phyloP scores from a whole-genome alignment of 1,140 invertebrate species.

The Calliopsis andreniformis region DNA sequence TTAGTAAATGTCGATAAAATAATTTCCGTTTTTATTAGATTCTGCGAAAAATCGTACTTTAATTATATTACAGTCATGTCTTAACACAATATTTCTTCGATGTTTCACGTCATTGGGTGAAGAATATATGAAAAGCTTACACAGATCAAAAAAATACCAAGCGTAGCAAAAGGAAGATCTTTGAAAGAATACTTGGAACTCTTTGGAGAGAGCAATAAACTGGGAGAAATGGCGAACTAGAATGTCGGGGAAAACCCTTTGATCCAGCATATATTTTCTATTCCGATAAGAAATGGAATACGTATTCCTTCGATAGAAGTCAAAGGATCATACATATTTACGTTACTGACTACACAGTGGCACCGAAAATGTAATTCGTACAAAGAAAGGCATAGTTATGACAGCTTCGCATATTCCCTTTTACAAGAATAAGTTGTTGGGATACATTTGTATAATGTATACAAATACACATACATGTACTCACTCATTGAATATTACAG shows the following conservation, averaged over 20 bases:
- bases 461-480: too few species aligned
- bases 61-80: too few species aligned
- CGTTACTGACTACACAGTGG: background rate
- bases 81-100: conserved; percentile 54
- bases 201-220: conserved; percentile 12
- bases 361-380: background rate
- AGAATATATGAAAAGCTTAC: conserved; percentile 19
- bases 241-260: conserved; percentile 26
- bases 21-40: too few species aligned
- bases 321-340: conserved; percentile 25
- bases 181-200: conserved; percentile 43
- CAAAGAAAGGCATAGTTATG: background rate
- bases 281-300: conserved; percentile 15
- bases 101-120: conserved; percentile 36
- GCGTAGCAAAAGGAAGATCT: conserved; percentile 11
- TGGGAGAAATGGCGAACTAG: conserved; percentile 26
- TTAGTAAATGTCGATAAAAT: too few species aligned
- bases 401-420: too few species aligned
- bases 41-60: too few species aligned
- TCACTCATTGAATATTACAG: too few species aligned
- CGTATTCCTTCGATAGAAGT: conserved; percentile 25
- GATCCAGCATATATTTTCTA: conserved; percentile 25
- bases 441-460: too few species aligned
- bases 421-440: too few species aligned
- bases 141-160: background rate